Evolutionary conservation across 2,888 invertebrate genomes (phyloP), one percentile per base, ranked within the genome.

Genomic region (Clivina fossor): DNA sequence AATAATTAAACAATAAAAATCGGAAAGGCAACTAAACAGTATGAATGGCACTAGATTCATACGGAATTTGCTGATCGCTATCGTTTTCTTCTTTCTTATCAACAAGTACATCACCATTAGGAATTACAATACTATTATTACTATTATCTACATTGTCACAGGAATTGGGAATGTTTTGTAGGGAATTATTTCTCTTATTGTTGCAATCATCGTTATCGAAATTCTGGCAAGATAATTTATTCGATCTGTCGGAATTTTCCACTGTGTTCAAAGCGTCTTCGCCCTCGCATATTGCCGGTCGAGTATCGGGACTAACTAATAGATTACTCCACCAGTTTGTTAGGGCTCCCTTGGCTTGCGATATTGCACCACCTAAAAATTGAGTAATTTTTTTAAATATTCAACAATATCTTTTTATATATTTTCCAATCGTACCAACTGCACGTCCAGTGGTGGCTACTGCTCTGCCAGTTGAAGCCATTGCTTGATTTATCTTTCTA

Each of bases 401-500:
- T 28, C 7, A 15, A 35, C 33, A 28, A 41, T 32, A 35, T 46
- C 22, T 26, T 32, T 18, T 15, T 40, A 30, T 33, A 8, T 33
- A n/a, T 33, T 4, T 5, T 7, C 33, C 8, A 13, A 51, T 68
- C 80, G 73, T 69, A 83, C 84, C 84, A 48, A 88, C 86, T 64
- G 82, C 87, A 75, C 85, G 84, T 50, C 86, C 83, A 5, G 86
- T 87, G 18, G 86, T 85, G 9, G 84, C 90, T 43, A 96, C 93
- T 22, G 91, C 94, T 66, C 92, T 84, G 20, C 94, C 93, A 1
- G 96, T 95, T 59, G 87, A 89, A 48, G 86, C 86, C 71, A 96
- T 92, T 0, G 95, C 95, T 69, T 93, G 93, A 66, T 93, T 94
- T 58, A 96, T 80, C 74, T 94, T 94, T 50, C 94, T 82, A 0